Evolutionary conservation across 2,113 vertebrate species (phyloP).

Genomic region (Apistogramma diplotaenia): DNA sequence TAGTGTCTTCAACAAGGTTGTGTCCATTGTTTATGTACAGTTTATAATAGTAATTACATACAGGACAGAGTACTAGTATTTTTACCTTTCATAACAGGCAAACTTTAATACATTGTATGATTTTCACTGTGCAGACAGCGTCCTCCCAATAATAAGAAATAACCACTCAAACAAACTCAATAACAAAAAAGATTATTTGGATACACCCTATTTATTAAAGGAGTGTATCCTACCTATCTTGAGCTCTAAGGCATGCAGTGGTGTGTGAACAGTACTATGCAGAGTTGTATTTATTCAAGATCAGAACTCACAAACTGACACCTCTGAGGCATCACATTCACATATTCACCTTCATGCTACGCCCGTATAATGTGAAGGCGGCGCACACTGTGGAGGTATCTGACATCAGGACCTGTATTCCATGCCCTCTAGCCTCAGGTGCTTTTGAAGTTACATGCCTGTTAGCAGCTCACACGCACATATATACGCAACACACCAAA

Average conservation of each 20-base stretch:
- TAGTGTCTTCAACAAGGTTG: too few species aligned
- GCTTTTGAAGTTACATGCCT: constrained; percentile 58
- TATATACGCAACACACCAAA: constrained; percentile 37
- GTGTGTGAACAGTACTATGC: not conserved
- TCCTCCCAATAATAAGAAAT: not conserved
- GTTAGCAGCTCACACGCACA: constrained; percentile 50
- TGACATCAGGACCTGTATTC: constrained; percentile 40
- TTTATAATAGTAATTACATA: not conserved
- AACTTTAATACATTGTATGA: not conserved
- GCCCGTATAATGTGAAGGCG: constrained; percentile 20
- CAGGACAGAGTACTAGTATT: not conserved
- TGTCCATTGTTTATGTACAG: not conserved
- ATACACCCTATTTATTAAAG: not conserved
- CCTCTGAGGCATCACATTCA: constrained; percentile 13
- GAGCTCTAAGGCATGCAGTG: not conserved
- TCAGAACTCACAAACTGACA: constrained; percentile 23
- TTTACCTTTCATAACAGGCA: not conserved
- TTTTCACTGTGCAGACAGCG: not conserved
- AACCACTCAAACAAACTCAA: not conserved
- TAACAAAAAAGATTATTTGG: not conserved
- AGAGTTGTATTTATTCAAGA: constrained; percentile 21
- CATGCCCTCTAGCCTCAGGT: constrained; percentile 35
- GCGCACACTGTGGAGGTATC: constrained; percentile 11
- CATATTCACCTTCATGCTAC: constrained; percentile 38
- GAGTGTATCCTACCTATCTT: not conserved